Evolutionary conservation across 1,140 invertebrate genomes (phyloP).

Genomic region (Drosophila erecta): DNA sequence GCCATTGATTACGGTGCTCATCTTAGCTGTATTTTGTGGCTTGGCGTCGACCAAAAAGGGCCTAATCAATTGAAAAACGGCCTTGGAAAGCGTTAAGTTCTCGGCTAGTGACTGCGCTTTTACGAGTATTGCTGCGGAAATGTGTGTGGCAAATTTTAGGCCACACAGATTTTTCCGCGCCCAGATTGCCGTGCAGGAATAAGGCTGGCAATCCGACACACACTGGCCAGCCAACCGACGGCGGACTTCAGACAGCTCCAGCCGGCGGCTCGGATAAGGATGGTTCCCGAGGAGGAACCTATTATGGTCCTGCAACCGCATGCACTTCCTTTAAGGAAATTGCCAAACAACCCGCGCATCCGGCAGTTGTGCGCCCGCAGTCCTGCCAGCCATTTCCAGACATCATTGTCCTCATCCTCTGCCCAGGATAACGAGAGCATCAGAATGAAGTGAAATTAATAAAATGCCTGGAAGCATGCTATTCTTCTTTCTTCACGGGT

Average conservation of each 20-base stretch:
- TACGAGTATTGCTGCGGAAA: conserved; percentile 36
- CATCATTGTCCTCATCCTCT: conserved; percentile 35
- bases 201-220: conserved; percentile 15
- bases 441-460: conserved; percentile 73
- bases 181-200: not conserved
- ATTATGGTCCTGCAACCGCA: conserved; percentile 58
- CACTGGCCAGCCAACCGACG: conserved; percentile 15
- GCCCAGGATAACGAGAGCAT: conserved; percentile 47
- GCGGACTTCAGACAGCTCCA: conserved; percentile 1
- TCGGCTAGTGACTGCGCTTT: conserved; percentile 13
- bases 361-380: conserved; percentile 76
- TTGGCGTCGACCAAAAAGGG: conserved; percentile 38
- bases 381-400: conserved; percentile 42
- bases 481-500: conserved; percentile 17
- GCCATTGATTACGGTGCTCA: not conserved
- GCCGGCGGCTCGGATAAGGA: conserved; percentile 18
- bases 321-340: conserved; percentile 81
- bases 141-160: conserved; percentile 47
- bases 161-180: conserved; percentile 7
- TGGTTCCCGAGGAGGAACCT: conserved; percentile 13
- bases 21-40: conserved; percentile 30
- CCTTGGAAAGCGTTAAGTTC: conserved; percentile 39
- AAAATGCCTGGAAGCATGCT: conserved; percentile 72
- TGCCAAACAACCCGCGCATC: conserved; percentile 80
- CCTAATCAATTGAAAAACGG: conserved; percentile 65